A percentile compares a stretch with the other conserved stretches of the same genome.
phyloP scores from a whole-genome alignment of 2,113 vertebrate genomes.

The Hylia prasina region DNA sequence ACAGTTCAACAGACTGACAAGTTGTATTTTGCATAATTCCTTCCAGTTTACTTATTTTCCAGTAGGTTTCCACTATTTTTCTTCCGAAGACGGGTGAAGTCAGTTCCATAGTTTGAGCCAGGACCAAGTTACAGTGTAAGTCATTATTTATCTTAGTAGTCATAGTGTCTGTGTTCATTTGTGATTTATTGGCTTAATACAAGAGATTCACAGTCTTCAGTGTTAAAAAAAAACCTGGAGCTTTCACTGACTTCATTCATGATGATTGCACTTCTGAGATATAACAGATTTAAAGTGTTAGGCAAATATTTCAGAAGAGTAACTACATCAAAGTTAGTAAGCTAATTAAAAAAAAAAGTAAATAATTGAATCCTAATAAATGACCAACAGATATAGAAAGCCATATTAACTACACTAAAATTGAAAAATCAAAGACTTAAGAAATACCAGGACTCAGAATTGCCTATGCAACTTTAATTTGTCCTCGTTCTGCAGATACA shows the following conservation, averaged over 20 bases:
- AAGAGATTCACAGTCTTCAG: not conserved
- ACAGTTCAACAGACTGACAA: not conserved
- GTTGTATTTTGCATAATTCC: not conserved
- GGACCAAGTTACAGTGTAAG: not conserved
- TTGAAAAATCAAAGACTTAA: not conserved
- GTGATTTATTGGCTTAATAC: not conserved
- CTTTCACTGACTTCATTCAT: not conserved
- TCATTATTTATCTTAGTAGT: not conserved
- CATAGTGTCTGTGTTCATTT: not conserved
- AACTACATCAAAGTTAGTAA: not conserved
- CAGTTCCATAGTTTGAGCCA: not conserved
- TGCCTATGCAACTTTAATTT: conserved; percentile 25
- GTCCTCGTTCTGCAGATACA: not conserved
- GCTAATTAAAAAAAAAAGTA: not conserved
- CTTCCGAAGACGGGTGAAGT: not conserved
- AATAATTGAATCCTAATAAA: not conserved
- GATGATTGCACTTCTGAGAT: not conserved
- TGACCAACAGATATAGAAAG: not conserved
- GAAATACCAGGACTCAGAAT: not conserved
- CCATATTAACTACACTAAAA: not conserved
- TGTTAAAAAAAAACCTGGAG: not conserved
- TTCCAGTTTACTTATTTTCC: not conserved
- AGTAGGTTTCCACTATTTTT: not conserved
- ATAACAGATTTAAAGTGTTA: not conserved
- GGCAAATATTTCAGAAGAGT: not conserved